phyloP scores from a whole-genome alignment of 2,888 invertebrate genomes.

The Phaonia tiefii region DNA sequence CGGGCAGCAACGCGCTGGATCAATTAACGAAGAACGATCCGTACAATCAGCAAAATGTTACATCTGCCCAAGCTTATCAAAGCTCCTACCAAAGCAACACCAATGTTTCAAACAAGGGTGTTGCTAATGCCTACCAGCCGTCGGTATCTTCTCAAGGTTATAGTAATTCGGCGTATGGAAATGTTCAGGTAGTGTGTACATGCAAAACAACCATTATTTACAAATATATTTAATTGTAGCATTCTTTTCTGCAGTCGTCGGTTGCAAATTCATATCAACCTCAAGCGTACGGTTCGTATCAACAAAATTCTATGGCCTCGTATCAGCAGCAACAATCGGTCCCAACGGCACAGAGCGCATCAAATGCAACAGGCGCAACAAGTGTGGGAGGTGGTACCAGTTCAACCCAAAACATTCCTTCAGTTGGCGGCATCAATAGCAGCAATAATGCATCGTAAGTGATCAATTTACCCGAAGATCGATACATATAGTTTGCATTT shows the following conservation, averaged over 20 bases:
- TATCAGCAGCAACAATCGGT: conserved; percentile 78
- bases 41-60: conserved; percentile 77
- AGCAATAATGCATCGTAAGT: conserved; percentile 78
- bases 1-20: conserved; percentile 76
- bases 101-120: conserved; percentile 73
- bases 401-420: conserved; percentile 80
- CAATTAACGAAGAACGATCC: conserved; percentile 80
- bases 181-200: conserved; percentile 74
- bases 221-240: neutral
- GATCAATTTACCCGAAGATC: neutral
- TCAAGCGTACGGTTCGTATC: conserved; percentile 79
- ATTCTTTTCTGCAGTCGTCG: conserved; percentile 71
- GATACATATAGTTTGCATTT: too few relatives aligned
- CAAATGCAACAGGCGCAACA: conserved; percentile 71
- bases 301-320: conserved; percentile 79
- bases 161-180: conserved; percentile 78
- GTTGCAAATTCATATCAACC: conserved; percentile 79
- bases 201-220: neutral
- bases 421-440: conserved; percentile 77
- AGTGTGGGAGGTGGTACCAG: conserved; percentile 73
- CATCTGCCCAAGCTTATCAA: conserved; percentile 75
- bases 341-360: conserved; percentile 73
- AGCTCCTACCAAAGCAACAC: conserved; percentile 77
- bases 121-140: conserved; percentile 77
- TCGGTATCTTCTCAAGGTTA: conserved; percentile 77